A percentile compares a stretch with the other conserved stretches of the same genome.
These are phyloP conservation scores for Bryconaethiops microstoma DNA, from an alignment of 2,797 vertebrate species.

Conservation along the genomic window DNA sequence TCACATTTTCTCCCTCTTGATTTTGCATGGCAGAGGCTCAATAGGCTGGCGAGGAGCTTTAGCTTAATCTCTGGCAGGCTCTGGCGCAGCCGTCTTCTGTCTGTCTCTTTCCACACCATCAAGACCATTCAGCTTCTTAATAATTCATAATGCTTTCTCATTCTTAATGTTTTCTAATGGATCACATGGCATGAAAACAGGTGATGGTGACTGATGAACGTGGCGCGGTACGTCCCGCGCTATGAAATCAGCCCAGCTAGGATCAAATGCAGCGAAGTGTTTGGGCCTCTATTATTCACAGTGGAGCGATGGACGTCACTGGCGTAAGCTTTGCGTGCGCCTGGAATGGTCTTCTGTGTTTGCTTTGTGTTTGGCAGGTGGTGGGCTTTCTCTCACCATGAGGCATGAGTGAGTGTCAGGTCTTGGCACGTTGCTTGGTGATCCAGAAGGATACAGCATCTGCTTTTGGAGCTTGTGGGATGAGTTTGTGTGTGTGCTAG, in stretches of 20 bases:
- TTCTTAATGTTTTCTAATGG: slow-evolving; percentile 15
- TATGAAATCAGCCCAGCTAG: background rate
- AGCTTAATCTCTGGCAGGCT: slow-evolving; percentile 17
- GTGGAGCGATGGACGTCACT: slow-evolving; percentile 5
- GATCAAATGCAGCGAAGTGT: background rate
- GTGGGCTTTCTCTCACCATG: slow-evolving; percentile 10
- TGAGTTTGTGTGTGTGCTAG: background rate
- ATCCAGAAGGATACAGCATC: slow-evolving; percentile 30
- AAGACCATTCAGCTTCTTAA: slow-evolving; percentile 4
- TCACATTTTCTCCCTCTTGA: slow-evolving; percentile 12
- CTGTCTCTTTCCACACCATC: slow-evolving; percentile 13
- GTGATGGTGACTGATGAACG: slow-evolving; percentile 15
- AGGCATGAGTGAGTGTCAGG: slow-evolving; percentile 6
- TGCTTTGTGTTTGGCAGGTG: slow-evolving; percentile 14
- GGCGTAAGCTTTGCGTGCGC: slow-evolving; percentile 7
- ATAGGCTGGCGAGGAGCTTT: slow-evolving; percentile 6
- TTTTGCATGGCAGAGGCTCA: slow-evolving; percentile 25
- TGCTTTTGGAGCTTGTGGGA: slow-evolving; percentile 33
- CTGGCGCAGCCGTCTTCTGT: background rate
- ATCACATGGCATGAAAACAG: slow-evolving; percentile 1
- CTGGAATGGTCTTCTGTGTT: slow-evolving; percentile 13
- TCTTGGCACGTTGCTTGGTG: slow-evolving; percentile 11
- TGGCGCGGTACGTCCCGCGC: background rate
- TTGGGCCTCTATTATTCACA: background rate
- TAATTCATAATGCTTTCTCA: slow-evolving; percentile 10